Evolutionary conservation across 2,113 vertebrate genomes (phyloP).

Genomic region (Tenebrosternarchus preto): DNA sequence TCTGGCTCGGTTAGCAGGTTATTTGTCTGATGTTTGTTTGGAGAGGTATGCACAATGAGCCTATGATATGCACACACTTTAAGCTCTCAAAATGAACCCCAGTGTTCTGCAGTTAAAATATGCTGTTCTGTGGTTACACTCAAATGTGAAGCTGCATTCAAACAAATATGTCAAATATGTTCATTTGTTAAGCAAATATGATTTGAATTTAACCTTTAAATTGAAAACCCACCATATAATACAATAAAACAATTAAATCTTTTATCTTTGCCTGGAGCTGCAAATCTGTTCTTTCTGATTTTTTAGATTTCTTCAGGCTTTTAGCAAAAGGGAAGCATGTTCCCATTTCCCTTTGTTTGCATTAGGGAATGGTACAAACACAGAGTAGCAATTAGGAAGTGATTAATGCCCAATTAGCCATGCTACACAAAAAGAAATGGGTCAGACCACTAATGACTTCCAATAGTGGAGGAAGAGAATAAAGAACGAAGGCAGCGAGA

Average conservation of each 20-base stretch:
- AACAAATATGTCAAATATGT: too few species aligned
- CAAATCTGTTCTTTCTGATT: not conserved
- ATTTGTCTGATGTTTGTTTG: too few species aligned
- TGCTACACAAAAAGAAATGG: slow-evolving; percentile 69
- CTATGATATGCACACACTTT: too few species aligned
- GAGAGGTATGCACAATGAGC: too few species aligned
- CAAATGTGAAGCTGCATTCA: too few species aligned
- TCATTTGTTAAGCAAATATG: not conserved
- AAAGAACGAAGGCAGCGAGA: slow-evolving; percentile 7
- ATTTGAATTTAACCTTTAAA: not conserved
- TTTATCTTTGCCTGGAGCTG: not conserved
- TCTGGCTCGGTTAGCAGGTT: too few species aligned
- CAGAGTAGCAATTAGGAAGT: slow-evolving; percentile 74
- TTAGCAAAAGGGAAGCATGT: slow-evolving; percentile 32
- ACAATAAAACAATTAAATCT: not conserved
- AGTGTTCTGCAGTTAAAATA: too few species aligned
- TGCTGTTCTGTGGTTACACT: too few species aligned
- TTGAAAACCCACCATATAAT: not conserved
- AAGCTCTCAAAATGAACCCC: too few species aligned
- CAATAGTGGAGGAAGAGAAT: slow-evolving; percentile 50
- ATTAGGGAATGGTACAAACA: slow-evolving; percentile 65
- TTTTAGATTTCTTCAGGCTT: slow-evolving; percentile 29
- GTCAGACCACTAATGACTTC: slow-evolving; percentile 73
- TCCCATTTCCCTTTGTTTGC: slow-evolving; percentile 50
- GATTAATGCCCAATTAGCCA: slow-evolving; percentile 75